Base-by-base conservation (phyloP, 2,113 vertebrate genomes). In the Halcyon senegalensis region DNA sequence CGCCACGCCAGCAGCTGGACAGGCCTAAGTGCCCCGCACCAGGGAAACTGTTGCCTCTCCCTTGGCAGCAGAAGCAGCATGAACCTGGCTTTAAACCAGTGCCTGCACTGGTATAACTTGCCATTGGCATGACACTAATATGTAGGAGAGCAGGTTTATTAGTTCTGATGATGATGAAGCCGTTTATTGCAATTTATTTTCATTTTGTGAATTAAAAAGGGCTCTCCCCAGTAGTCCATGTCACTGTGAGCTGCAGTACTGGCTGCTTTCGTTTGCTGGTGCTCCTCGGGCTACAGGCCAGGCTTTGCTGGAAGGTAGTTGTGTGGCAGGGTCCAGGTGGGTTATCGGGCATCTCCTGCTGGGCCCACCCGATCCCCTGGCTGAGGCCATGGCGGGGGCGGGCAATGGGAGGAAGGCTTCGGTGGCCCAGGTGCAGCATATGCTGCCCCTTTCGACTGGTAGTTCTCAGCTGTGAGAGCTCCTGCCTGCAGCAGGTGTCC, bases 201-300 rank as follows among this genome's bases (percentile, higher is more conserved):
- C 11, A 25, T 76, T 37, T 33, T 23, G 25, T 13, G 23, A 56
- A 21, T 59, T 0, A 1, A 35, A 78, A 88, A 59, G 18, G 15
- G 4, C 18, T 78, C 27, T 67, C 30, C 44, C 6, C 4, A 16
- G 33, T 13, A 53, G 53, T 72, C n/a, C 41, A 24, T 12, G 14
- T 39, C 4, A 16, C 30, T 41, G 18, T 0, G 6, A 60, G 37
- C 5, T 39, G 46, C 53, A 46, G 53, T 2, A 9, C 50, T 6
- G 82, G 77, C 31, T 83, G 51, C 59, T 67, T 35, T 46, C 3
- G 0, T 60, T 46, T 80, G 68, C 16, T 1, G 2, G 48, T 1
- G 3, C 10, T 44, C 24, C 59, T 17, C 1, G 1, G 25, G 23
- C 56, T 50, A 10, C 1, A 0, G 19, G 58, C 28, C 18, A n/a